Conservation (phyloP, 2,797 vertebrate genomes). For the Macrochelys suwanniensis region DNA sequence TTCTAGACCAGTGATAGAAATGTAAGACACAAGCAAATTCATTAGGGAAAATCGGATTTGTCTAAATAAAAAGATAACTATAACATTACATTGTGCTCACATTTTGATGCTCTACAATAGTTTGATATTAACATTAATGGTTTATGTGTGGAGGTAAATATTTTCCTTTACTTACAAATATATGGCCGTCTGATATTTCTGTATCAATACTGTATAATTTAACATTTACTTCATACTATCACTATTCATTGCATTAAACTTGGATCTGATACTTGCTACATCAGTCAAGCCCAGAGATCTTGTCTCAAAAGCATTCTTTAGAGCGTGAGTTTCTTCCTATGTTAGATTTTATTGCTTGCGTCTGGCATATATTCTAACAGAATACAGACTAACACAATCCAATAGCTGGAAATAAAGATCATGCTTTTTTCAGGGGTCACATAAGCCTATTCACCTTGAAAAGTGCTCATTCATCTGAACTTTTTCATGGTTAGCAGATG, state of each 20-base stretch:
- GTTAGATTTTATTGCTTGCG: conserved; percentile 28
- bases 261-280: not conserved
- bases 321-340: conserved; percentile 15
- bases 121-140: not conserved
- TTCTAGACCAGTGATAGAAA: not conserved
- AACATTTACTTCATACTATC: conserved; percentile 7
- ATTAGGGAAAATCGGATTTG: not conserved
- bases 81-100: not conserved
- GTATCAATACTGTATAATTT: conserved; percentile 18
- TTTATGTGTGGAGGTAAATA: not conserved
- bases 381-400: not conserved
- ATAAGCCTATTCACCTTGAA: not conserved
- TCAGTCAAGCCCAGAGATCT: conserved; percentile 45
- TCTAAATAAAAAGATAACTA: not conserved
- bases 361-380: not conserved
- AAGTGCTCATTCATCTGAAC: not conserved
- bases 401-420: conserved; percentile 1
- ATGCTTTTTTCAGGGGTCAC: conserved; percentile 1
- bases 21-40: not conserved
- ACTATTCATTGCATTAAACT: conserved; percentile 10
- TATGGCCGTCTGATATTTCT: not conserved
- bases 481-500: not conserved
- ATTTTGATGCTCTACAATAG: not conserved
- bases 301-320: conserved; percentile 2
- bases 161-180: not conserved